Conservation (phyloP, 2,888 invertebrate genomes). For the Drosophila pseudotakahashii region DNA sequence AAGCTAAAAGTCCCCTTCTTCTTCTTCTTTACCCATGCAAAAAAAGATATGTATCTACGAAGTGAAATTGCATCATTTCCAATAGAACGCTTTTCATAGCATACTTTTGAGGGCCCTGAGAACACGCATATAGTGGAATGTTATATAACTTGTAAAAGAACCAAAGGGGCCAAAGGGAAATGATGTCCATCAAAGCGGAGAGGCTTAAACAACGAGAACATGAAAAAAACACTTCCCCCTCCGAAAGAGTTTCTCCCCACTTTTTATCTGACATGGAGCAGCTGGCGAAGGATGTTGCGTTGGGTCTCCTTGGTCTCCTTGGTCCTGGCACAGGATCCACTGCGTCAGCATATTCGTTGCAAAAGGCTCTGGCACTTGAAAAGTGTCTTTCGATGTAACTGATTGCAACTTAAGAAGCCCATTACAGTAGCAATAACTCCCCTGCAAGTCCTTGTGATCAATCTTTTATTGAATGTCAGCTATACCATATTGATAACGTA, state of each 20-base stretch:
- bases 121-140: not conserved
- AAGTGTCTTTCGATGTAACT: conserved; percentile 37
- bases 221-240: conserved; percentile 8
- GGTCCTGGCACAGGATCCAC: conserved; percentile 26
- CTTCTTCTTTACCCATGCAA: not conserved
- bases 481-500: not conserved
- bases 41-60: conserved; percentile 28
- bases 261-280: conserved; percentile 65
- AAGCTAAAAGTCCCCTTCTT: conserved; percentile 16
- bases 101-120: conserved; percentile 49
- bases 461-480: conserved; percentile 2
- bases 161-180: conserved; percentile 1
- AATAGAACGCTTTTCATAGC: conserved; percentile 59
- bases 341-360: conserved; percentile 35
- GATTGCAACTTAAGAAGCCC: conserved; percentile 21
- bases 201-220: conserved; percentile 33
- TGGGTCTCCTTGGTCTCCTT: conserved; percentile 1
- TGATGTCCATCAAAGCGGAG: conserved; percentile 40
- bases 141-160: conserved; percentile 52
- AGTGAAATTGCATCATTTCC: conserved; percentile 64
- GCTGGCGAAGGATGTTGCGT: conserved; percentile 40
- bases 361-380: conserved; percentile 30
- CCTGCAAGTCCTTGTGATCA: conserved; percentile 3
- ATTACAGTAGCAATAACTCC: conserved; percentile 24
- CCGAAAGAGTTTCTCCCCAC: conserved; percentile 1